phyloP scores from a whole-genome alignment of 1,140 invertebrate genomes.

The Neelides sp. region DNA sequence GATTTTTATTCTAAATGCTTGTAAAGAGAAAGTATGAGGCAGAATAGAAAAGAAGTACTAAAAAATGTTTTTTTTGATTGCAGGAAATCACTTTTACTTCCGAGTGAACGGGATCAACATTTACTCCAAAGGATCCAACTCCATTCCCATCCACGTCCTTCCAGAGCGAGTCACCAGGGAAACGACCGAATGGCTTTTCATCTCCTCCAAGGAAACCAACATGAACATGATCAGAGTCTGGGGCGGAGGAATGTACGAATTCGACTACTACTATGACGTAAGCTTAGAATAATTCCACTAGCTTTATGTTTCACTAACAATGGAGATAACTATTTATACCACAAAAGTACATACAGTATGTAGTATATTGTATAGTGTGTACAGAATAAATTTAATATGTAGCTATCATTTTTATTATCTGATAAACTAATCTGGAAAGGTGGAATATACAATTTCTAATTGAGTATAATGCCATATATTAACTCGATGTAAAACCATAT shows the following conservation, averaged over 20 bases:
- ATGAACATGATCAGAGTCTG: conserved; percentile 94
- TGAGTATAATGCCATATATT: too few relatives aligned
- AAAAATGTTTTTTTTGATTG: too few relatives aligned
- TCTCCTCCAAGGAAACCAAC: conserved; percentile 59
- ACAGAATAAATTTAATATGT: too few relatives aligned
- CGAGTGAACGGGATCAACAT: conserved; percentile 71
- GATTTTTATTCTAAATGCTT: too few relatives aligned
- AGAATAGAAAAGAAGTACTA: too few relatives aligned
- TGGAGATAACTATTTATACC: not conserved
- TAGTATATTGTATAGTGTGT: too few relatives aligned
- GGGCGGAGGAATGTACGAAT: conserved; percentile 94
- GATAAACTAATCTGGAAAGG: too few relatives aligned
- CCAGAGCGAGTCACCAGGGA: conserved; percentile 54
- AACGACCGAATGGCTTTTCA: conserved; percentile 46
- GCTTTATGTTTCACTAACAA: not conserved
- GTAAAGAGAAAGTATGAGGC: too few relatives aligned
- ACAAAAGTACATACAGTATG: too few relatives aligned
- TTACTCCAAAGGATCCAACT: conserved; percentile 95
- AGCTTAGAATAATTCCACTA: conserved; percentile 24
- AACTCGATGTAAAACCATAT: too few relatives aligned
- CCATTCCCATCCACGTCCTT: conserved; percentile 79
- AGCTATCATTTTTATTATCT: too few relatives aligned
- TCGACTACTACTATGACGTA: conserved; percentile 76
- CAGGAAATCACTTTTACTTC: conserved; percentile 76
- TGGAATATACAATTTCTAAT: too few relatives aligned